Conservation (phyloP, 2,888 invertebrate genomes). For the Dolomedes plantarius region DNA sequence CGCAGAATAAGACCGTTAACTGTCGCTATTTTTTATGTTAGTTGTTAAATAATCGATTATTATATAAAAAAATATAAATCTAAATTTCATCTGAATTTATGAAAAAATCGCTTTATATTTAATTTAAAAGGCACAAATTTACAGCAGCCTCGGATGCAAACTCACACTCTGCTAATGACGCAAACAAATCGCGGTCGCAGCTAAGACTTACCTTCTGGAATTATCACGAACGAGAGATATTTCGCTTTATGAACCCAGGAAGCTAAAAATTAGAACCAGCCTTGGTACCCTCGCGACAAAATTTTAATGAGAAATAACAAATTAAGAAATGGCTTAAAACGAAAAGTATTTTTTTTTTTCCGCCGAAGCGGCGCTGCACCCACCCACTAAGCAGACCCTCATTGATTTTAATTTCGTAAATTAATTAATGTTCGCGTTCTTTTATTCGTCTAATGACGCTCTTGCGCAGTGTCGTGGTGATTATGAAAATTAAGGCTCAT, state of each 20-base stretch:
- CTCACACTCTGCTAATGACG: no score
- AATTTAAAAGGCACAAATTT: no score
- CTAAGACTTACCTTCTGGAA: background rate
- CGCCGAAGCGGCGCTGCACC: background rate
- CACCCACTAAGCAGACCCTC: slow-evolving; percentile 9
- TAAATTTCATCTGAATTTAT: no score
- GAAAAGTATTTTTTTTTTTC: slow-evolving; percentile 2
- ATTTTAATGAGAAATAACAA: slow-evolving; percentile 63
- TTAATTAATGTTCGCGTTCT: slow-evolving; percentile 58
- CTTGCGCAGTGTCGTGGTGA: slow-evolving; percentile 58
- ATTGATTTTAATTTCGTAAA: slow-evolving; percentile 69
- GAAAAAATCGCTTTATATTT: no score
- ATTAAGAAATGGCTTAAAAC: slow-evolving; percentile 54
- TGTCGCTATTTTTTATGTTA: no score
- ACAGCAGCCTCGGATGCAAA: no score
- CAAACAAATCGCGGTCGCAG: background rate
- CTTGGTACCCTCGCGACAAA: background rate
- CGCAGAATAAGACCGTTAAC: no score
- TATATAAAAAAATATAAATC: no score
- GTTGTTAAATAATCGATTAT: no score
- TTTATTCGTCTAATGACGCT: slow-evolving; percentile 68
- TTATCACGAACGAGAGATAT: background rate
- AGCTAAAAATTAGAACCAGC: slow-evolving; percentile 1
- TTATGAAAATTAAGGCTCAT: slow-evolving; percentile 61
- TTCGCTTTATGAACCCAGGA: background rate